Evolutionary conservation across 2,888 invertebrate genomes (phyloP).

Genomic region (Drosophila lacicola): DNA sequence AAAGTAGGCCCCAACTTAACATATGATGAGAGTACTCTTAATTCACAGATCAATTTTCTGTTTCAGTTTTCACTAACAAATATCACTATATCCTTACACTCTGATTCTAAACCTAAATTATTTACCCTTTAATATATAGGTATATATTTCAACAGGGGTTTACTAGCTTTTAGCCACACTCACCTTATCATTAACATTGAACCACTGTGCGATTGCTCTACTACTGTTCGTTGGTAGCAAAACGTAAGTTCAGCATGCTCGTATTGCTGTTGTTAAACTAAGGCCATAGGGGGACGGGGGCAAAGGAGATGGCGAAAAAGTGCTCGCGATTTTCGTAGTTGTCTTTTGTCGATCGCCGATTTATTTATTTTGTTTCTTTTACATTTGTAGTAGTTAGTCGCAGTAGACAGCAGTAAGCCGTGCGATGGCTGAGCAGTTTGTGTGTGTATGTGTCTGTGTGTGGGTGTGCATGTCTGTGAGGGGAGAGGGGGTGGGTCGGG

Average conservation of each 20-base stretch:
- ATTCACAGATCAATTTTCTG: too few relatives aligned
- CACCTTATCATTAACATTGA: not conserved
- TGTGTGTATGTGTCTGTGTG: not conserved
- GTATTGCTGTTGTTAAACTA: conserved; percentile 1
- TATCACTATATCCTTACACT: too few relatives aligned
- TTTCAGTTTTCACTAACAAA: too few relatives aligned
- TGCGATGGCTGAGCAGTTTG: conserved; percentile 13
- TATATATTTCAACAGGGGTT: not conserved
- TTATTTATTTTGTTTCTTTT: conserved; percentile 34
- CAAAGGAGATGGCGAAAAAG: conserved; percentile 49
- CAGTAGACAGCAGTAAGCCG: conserved; percentile 32
- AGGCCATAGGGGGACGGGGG: conserved; percentile 8
- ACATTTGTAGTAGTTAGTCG: conserved; percentile 55
- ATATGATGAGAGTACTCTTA: too few relatives aligned
- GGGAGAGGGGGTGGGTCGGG: conserved; percentile 8
- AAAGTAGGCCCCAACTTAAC: too few relatives aligned
- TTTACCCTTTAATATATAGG: too few relatives aligned
- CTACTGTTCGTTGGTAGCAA: conserved; percentile 51
- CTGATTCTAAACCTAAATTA: too few relatives aligned
- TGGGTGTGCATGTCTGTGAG: conserved; percentile 3
- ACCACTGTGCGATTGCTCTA: conserved; percentile 52
- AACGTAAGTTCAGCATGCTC: conserved; percentile 49
- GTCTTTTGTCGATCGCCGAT: conserved; percentile 66
- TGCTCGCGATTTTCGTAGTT: conserved; percentile 66
- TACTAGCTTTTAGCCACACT: not conserved